A percentile compares a stretch with the other conserved stretches of the same genome.
These are phyloP conservation scores for Corythornis vintsioides DNA, from an alignment of 2,113 vertebrate genomes.

Conservation along the genomic window DNA sequence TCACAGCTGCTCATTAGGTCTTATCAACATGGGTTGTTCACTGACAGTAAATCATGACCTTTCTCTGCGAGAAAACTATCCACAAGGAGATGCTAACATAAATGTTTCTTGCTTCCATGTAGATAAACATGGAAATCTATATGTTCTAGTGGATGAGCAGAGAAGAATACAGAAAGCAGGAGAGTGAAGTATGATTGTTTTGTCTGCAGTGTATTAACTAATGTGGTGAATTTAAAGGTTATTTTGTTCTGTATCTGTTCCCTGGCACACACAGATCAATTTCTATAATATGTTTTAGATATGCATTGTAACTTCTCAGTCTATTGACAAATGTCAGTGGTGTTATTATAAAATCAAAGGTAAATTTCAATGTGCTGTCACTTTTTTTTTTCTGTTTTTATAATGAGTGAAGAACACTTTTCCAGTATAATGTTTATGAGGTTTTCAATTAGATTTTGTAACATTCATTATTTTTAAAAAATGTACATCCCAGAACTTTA, in stretches of 20 bases:
- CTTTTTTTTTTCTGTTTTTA: conserved; percentile 8
- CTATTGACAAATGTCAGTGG: neutral
- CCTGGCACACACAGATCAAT: neutral
- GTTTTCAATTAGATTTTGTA: neutral
- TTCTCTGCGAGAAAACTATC: too few species aligned
- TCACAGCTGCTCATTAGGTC: too few species aligned
- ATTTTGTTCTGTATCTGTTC: neutral
- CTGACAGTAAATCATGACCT: too few species aligned
- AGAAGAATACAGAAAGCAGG: rapidly evolving
- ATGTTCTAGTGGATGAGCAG: neutral
- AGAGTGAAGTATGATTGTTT: neutral
- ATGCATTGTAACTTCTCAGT: neutral
- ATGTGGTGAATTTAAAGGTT: neutral
- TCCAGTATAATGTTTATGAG: neutral
- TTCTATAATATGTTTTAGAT: neutral
- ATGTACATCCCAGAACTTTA: neutral
- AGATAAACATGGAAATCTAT: neutral
- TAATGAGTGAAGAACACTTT: neutral
- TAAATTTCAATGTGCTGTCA: neutral
- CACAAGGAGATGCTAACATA: neutral
- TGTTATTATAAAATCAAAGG: conserved; percentile 21
- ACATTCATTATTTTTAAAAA: conserved; percentile 38
- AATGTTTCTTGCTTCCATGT: neutral
- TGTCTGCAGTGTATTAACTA: neutral
- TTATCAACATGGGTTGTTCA: too few species aligned